Conservation (phyloP, 2,113 vertebrate species). For the Pachypanchax playfairii region DNA sequence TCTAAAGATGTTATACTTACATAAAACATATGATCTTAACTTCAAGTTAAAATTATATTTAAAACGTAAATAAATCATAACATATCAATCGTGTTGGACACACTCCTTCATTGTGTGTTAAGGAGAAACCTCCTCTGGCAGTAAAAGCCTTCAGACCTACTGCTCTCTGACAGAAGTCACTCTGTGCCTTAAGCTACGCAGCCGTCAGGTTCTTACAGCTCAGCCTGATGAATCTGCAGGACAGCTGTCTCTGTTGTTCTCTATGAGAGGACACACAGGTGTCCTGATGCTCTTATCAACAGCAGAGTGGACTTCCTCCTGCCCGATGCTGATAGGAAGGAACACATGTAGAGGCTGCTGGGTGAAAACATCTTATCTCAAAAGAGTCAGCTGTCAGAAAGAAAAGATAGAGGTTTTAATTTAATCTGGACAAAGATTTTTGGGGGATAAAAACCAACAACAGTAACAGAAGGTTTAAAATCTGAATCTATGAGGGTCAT, state of each 20-base stretch:
- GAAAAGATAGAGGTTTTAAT: background rate
- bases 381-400: conserved; percentile 25
- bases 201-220: background rate
- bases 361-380: conserved; percentile 45
- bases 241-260: conserved; percentile 1
- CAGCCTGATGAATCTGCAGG: conserved; percentile 6
- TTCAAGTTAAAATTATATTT: no score
- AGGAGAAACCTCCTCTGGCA: background rate
- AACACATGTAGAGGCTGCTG: background rate
- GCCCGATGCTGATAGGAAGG: conserved; percentile 43
- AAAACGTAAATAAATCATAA: no score
- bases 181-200: conserved; percentile 5
- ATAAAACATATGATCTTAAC: no score
- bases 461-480: background rate
- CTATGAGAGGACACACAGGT: conserved; percentile 15
- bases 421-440: background rate
- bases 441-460: background rate
- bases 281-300: conserved; percentile 34
- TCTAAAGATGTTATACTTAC: no score
- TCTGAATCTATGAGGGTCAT: conserved; percentile 18
- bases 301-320: conserved; percentile 28
- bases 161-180: conserved; percentile 13
- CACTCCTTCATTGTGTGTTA: background rate
- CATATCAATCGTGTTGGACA: background rate
- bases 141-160: conserved; percentile 23